Base-by-base conservation (phyloP, 2,888 invertebrate genomes). In the Diploptera punctata region DNA sequence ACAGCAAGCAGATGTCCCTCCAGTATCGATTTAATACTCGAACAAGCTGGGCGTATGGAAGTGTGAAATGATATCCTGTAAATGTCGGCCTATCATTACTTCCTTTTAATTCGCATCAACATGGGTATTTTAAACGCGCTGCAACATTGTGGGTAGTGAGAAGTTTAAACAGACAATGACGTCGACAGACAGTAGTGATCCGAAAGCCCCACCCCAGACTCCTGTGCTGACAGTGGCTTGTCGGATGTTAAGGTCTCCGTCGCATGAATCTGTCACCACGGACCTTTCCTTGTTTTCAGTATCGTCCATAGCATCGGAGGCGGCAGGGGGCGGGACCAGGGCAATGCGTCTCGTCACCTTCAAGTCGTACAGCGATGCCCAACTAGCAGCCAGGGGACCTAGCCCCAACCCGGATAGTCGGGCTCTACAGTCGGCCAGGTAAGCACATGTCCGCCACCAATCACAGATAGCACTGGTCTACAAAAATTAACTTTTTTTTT, bases 191-290 rank as follows among this genome's bases (percentile, higher is more conserved):
- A 54, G 26, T 33, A 24, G 33, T 26, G 33, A 52, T 29, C 13
- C 49, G 1, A 49, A 52, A 31, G 47, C 33, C 44, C 73, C 65
- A 26, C 69, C 76, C 19, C 86, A 86, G 77, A 85, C 85, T 54
- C 85, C 86, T 10, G 83, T 84, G 16, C 79, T 86, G 75, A 84
- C 84, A 77, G 86, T 86, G 62, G 80, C 86, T 77, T 88, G 89
- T 79, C 88, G 91, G 74, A 89, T 90, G 84, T 81, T 90, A 75
- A 87, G 93, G 68, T 93, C 93, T 1, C 93, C 93, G 4, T 93
- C 93, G 19, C 93, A 93, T 83, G 94, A 94, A 83, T 93, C 93
- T 19, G 92, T 94, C 77, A 93, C 93, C 16, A 94, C 93, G 0
- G 93, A 94, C 82, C 84, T 94, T 68, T 93, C 93, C 0, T 84